phyloP scores from a whole-genome alignment of 2,113 vertebrate genomes.

The Pardalotus punctatus region DNA sequence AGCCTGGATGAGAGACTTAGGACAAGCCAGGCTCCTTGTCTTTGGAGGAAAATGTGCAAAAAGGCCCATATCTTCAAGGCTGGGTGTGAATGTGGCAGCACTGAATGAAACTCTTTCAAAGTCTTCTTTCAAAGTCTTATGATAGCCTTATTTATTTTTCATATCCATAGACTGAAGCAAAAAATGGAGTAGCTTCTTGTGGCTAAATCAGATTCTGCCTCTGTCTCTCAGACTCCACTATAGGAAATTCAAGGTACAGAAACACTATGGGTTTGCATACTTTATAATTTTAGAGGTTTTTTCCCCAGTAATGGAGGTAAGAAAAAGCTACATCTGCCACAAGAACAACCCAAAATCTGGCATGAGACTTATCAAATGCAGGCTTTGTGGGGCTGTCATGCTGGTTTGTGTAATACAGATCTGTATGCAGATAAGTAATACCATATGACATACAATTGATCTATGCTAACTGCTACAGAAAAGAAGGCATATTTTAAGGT shows the following conservation, averaged over 20 bases:
- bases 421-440: background rate
- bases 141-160: background rate
- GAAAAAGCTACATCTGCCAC: background rate
- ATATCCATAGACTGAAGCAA: background rate
- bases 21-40: background rate
- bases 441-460: background rate
- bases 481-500: conserved; percentile 30
- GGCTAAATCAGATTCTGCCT: background rate
- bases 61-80: background rate
- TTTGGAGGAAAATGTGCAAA: background rate
- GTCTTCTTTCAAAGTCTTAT: background rate
- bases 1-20: background rate
- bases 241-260: background rate
- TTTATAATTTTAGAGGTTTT: background rate
- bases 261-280: background rate
- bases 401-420: background rate
- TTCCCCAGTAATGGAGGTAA: background rate
- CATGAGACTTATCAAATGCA: background rate
- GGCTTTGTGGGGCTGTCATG: background rate
- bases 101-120: background rate
- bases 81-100: background rate
- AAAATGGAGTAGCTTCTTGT: background rate
- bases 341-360: background rate
- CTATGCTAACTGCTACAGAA: background rate
- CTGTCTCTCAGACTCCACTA: background rate